Evolutionary conservation across 2,113 vertebrate genomes (phyloP).

Genomic region (Aphyosemion australe): DNA sequence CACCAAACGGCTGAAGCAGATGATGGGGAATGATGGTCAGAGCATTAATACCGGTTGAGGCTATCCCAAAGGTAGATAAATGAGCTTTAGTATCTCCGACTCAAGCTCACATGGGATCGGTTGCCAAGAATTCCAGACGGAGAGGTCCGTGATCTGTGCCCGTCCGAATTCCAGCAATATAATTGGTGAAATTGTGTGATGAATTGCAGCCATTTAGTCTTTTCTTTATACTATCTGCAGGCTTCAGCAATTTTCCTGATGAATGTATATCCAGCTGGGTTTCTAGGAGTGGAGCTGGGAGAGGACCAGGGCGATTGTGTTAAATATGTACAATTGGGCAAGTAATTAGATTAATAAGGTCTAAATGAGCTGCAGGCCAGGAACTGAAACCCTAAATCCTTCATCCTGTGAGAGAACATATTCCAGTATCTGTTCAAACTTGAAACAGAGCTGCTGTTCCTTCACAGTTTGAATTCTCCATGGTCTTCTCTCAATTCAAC

Average conservation of each 20-base stretch:
- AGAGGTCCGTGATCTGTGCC: slow-evolving; percentile 62
- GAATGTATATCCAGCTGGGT: slow-evolving; percentile 67
- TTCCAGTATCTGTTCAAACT: slow-evolving; percentile 68
- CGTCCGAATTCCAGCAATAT: slow-evolving; percentile 69
- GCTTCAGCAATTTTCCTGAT: slow-evolving; percentile 74
- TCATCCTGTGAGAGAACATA: slow-evolving; percentile 76
- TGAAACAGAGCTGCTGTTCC: slow-evolving; percentile 64
- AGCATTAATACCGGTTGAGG: slow-evolving; percentile 56
- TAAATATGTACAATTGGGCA: slow-evolving; percentile 80
- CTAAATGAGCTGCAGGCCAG: slow-evolving; percentile 71
- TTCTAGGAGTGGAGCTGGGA: slow-evolving; percentile 59
- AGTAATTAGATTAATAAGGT: slow-evolving; percentile 81
- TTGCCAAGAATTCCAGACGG: slow-evolving; percentile 62
- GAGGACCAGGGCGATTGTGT: slow-evolving; percentile 54
- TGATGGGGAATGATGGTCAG: slow-evolving; percentile 60
- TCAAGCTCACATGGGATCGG: slow-evolving; percentile 33
- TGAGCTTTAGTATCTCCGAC: slow-evolving; percentile 30
- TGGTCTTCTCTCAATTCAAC: slow-evolving; percentile 62
- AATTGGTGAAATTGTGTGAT: slow-evolving; percentile 80
- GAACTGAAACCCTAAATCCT: slow-evolving; percentile 73
- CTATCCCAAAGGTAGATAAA: slow-evolving; percentile 61
- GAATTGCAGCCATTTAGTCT: slow-evolving; percentile 78
- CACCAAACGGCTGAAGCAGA: slow-evolving; percentile 52
- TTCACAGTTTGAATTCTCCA: slow-evolving; percentile 48
- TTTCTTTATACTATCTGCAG: slow-evolving; percentile 67